phyloP scores from a whole-genome alignment of 2,113 vertebrate species.

The Vidua macroura region DNA sequence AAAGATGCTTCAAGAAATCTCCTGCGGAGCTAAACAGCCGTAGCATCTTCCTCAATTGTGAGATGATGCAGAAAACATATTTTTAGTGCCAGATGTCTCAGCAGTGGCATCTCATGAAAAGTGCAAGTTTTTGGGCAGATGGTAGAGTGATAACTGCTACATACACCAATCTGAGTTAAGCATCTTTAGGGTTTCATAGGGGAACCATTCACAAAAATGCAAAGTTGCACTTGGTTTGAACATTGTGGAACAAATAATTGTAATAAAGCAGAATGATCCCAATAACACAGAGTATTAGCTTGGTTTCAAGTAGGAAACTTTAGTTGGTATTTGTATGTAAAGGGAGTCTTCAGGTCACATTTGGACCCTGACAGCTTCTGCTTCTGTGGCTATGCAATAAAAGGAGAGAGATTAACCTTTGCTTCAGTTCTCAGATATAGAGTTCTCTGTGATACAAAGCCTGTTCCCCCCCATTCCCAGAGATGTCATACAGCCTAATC shows the following conservation, averaged over 20 bases:
- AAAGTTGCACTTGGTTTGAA: not conserved
- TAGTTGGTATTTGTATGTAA: not conserved
- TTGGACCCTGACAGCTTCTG: not conserved
- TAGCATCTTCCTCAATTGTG: not conserved
- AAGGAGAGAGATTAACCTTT: not conserved
- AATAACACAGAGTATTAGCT: not conserved
- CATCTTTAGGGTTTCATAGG: not conserved
- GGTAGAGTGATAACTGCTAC: not conserved
- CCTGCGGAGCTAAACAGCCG: not conserved
- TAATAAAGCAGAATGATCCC: not conserved
- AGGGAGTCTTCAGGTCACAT: not conserved
- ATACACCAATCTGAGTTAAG: not conserved
- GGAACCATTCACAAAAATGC: slow-evolving; percentile 2
- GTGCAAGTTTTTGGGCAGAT: slow-evolving; percentile 41
- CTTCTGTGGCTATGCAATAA: not conserved
- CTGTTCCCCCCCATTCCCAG: not conserved
- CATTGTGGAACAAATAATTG: not conserved
- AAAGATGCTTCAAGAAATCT: slow-evolving; percentile 7
- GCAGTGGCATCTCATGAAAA: slow-evolving; percentile 4
- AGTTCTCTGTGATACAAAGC: not conserved
- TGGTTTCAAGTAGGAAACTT: not conserved
- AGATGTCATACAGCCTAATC: not conserved
- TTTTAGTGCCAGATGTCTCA: slow-evolving; percentile 51
- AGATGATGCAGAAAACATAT: slow-evolving; percentile 50
- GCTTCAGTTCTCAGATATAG: not conserved